A percentile compares a stretch with the other conserved stretches of the same genome.
Evolutionary conservation across 2,797 vertebrate genomes (phyloP).

Genomic region (Sarcoramphus papa): DNA sequence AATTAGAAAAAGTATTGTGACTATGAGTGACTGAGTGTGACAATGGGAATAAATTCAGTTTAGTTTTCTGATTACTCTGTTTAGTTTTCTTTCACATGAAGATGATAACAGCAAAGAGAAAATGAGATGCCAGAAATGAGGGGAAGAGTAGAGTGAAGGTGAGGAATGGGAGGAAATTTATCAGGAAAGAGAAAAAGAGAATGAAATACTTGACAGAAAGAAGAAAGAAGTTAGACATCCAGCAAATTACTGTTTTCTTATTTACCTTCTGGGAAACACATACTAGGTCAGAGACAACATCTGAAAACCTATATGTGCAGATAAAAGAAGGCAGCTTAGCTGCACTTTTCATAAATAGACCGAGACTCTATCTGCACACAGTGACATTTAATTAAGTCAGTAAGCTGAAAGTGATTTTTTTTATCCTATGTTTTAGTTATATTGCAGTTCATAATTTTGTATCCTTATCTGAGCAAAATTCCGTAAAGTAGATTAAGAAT

Average conservation of each 20-base stretch:
- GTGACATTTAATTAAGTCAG: constrained; percentile 13
- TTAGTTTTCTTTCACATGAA: not conserved
- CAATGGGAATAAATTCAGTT: not conserved
- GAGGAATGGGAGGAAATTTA: not conserved
- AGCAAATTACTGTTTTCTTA: constrained; percentile 8
- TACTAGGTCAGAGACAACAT: not conserved
- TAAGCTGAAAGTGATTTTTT: not conserved
- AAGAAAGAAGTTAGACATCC: not conserved
- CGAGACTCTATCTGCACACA: not conserved
- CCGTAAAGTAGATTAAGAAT: not conserved
- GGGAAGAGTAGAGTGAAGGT: not conserved
- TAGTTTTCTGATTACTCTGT: not conserved
- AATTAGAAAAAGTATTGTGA: not conserved
- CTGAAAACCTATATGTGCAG: not conserved
- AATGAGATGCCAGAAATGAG: not conserved
- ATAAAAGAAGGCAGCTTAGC: not conserved
- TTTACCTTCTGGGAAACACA: not conserved
- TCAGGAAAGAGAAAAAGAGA: not conserved
- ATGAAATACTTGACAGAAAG: not conserved
- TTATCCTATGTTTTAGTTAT: not conserved
- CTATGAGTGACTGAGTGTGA: not conserved
- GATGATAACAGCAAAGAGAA: not conserved
- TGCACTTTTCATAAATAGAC: not conserved
- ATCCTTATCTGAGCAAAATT: constrained; percentile 8
- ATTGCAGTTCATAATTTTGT: not conserved